Base-by-base conservation (phyloP, 2,113 vertebrate species). In the Echinops telfairi region DNA sequence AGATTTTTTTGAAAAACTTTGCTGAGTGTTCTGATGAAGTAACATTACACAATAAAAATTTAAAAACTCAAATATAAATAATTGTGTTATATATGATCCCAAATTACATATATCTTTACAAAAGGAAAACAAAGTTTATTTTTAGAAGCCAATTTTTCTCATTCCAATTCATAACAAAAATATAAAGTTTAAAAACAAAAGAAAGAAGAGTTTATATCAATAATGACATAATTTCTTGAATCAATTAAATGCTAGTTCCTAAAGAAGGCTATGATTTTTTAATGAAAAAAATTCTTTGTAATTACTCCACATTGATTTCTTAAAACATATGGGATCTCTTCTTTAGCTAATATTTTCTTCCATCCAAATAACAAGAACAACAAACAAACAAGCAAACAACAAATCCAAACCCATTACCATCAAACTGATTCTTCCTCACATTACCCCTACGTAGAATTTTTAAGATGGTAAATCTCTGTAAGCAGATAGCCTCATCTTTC, bases 201-300 rank as follows among this genome's bases (percentile, higher is more conserved):
- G 27, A 85, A 57, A n/a, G 15, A 40, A 33, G 11, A 2, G 10
- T 85, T 71, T 93, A n/a, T 83, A 43, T 66, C 14, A 91, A 89
- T 20, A 77, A 43, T 11, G 25, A 29, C 31, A 64, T 25, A 79
- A 19, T 40, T 78, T 58, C 23, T 89, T 60, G 20, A 83, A 83
- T 88, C 86, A 79, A 75, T 81, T n/a, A 88, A 88, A 70, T 71
- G 29, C 4, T 70, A 29, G 31, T 64, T 88, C 53, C 25, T 43
- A 53, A 70, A n/a, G 12, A 3, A 76, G 94, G 80, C 2, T 86
- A 89, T 71, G 25, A 53, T 31, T 91, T 27, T 89, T 57, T 86
- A 71, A 64, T 82, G 73, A 90, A 93, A 22, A 83, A 88, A 94
- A 60, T 82, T 79, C 70, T 78, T 83, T 83, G 14, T 22, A 89